Conservation (phyloP, 2,113 vertebrate genomes). For the Phasianus colchicus region DNA sequence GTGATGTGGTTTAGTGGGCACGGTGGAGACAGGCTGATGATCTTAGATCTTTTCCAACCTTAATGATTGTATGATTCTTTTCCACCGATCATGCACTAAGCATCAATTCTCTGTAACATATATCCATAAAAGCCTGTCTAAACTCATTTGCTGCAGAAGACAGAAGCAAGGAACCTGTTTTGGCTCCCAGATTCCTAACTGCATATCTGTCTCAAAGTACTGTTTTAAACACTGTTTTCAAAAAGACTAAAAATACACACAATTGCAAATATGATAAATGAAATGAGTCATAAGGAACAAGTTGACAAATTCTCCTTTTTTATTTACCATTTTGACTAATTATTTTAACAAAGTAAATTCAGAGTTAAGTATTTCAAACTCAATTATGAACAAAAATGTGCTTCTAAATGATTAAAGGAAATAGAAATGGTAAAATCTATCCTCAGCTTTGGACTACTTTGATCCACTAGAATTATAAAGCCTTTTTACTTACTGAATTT, state of each 20-base stretch:
- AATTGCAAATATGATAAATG: background rate
- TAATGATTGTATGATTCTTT: too few species aligned
- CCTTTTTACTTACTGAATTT: background rate
- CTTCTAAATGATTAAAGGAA: background rate
- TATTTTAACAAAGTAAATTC: background rate
- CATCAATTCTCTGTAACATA: background rate
- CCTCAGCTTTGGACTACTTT: background rate
- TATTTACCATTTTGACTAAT: background rate
- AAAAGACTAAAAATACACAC: background rate
- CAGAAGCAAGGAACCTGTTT: background rate
- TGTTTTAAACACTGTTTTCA: background rate
- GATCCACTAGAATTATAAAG: background rate
- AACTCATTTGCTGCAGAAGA: background rate
- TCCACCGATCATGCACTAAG: background rate
- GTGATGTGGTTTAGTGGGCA: too few species aligned
- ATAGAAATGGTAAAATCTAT: background rate
- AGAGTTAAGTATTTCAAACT: background rate
- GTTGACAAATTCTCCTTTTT: background rate
- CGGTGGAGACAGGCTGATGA: too few species aligned
- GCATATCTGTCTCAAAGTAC: background rate
- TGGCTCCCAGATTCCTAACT: background rate
- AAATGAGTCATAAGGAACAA: background rate
- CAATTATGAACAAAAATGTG: background rate
- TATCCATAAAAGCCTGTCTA: background rate
- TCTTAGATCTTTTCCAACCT: too few species aligned